Evolutionary conservation across 2,888 invertebrate species (phyloP).

Genomic region (Platycheirus albimanus): DNA sequence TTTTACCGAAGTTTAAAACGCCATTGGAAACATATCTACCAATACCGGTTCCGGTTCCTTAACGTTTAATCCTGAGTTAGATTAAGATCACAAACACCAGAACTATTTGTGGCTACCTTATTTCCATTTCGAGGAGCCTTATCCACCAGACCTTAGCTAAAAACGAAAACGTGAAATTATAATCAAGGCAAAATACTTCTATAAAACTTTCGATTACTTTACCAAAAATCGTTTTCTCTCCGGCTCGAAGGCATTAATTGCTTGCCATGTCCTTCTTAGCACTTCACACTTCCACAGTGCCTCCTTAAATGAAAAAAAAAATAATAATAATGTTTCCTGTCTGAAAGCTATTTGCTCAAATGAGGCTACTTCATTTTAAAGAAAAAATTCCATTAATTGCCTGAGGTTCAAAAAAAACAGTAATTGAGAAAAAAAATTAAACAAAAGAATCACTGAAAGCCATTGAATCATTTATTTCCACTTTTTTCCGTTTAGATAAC

Average conservation of each 20-base stretch:
- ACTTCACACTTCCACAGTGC: constrained; percentile 16
- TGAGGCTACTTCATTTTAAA: constrained; percentile 43
- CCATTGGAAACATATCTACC: no score
- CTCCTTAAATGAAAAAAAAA: neutral
- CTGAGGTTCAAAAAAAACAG: constrained; percentile 52
- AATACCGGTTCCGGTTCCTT: no score
- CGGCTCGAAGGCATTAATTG: constrained; percentile 56
- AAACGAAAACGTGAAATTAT: constrained; percentile 47
- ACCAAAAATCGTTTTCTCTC: constrained; percentile 47
- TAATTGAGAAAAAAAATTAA: constrained; percentile 38
- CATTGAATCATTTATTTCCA: constrained; percentile 61
- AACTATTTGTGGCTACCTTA: no score
- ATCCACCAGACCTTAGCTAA: neutral
- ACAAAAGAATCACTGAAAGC: constrained; percentile 68
- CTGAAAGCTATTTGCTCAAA: constrained; percentile 68
- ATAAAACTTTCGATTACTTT: constrained; percentile 68
- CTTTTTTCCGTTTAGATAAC: constrained; percentile 55
- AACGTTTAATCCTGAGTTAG: no score
- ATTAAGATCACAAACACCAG: no score
- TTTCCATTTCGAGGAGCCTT: no score
- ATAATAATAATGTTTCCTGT: constrained; percentile 16
- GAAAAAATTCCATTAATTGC: constrained; percentile 67
- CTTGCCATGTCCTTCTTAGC: constrained; percentile 55
- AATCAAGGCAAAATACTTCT: constrained; percentile 50
- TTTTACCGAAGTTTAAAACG: no score